phyloP scores from a whole-genome alignment of 2,888 invertebrate species.

The Beris morrisii region DNA sequence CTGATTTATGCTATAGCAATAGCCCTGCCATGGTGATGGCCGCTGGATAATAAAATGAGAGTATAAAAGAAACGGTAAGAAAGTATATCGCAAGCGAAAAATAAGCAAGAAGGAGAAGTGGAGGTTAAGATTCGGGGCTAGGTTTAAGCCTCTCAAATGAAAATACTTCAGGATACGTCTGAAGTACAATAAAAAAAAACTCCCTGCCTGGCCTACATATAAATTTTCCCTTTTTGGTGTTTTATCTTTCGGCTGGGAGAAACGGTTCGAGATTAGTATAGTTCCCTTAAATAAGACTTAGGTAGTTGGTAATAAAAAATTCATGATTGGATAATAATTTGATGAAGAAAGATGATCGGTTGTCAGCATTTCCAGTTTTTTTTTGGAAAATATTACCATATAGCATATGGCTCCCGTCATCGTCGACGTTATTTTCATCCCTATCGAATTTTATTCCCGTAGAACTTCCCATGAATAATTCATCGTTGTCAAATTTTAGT shows the following conservation, averaged over 20 bases:
- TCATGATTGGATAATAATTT: slow-evolving; percentile 27
- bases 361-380: slow-evolving; percentile 13
- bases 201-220: too few species aligned
- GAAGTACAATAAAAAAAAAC: too few species aligned
- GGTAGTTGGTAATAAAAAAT: slow-evolving; percentile 20
- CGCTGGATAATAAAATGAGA: slow-evolving; percentile 16
- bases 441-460: too few species aligned
- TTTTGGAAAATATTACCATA: slow-evolving; percentile 1
- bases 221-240: too few species aligned
- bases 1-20: slow-evolving; percentile 32
- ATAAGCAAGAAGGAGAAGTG: too few species aligned
- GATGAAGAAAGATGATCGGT: slow-evolving; percentile 17
- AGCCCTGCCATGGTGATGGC: slow-evolving; percentile 7
- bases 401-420: neutral
- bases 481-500: slow-evolving; percentile 17
- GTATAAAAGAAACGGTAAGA: slow-evolving; percentile 1
- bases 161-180: too few species aligned
- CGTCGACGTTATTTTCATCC: too few species aligned
- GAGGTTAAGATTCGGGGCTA: too few species aligned
- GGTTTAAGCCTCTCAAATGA: too few species aligned
- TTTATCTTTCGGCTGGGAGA: too few species aligned
- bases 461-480: slow-evolving; percentile 21
- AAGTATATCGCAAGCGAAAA: too few species aligned
- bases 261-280: neutral
- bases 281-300: neutral